phyloP scores from a whole-genome alignment of 2,797 vertebrate genomes.

The Gorsachius magnificus region DNA sequence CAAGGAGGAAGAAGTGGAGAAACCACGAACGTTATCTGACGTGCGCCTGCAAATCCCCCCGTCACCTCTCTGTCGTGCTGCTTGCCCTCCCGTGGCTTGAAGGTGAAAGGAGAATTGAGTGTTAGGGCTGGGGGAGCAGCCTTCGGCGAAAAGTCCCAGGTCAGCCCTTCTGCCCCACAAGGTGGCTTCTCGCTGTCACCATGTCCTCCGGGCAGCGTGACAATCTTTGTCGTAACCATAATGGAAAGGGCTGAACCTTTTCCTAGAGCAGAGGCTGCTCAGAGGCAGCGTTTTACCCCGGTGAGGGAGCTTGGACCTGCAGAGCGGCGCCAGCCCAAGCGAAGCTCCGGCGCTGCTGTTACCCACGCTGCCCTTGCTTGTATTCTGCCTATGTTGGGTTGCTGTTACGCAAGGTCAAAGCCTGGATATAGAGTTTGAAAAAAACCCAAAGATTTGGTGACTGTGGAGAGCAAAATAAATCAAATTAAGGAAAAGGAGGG shows the following conservation, averaged over 20 bases:
- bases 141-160: background rate
- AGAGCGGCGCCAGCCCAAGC: background rate
- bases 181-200: background rate
- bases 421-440: background rate
- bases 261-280: background rate
- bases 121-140: background rate
- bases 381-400: rapidly evolving
- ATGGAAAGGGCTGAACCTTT: background rate
- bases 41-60: rapidly evolving
- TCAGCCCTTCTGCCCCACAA: background rate
- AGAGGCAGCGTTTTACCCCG: background rate
- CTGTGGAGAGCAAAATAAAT: background rate
- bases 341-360: background rate
- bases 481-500: rapidly evolving
- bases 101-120: background rate
- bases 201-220: background rate
- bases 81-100: background rate
- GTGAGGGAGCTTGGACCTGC: background rate
- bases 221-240: background rate
- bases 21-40: background rate
- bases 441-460: background rate
- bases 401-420: background rate
- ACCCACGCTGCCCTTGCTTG: rapidly evolving
- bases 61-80: background rate
- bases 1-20: background rate